Conservation (phyloP, 2,113 vertebrate species). For the Cochlearius cochlearius region DNA sequence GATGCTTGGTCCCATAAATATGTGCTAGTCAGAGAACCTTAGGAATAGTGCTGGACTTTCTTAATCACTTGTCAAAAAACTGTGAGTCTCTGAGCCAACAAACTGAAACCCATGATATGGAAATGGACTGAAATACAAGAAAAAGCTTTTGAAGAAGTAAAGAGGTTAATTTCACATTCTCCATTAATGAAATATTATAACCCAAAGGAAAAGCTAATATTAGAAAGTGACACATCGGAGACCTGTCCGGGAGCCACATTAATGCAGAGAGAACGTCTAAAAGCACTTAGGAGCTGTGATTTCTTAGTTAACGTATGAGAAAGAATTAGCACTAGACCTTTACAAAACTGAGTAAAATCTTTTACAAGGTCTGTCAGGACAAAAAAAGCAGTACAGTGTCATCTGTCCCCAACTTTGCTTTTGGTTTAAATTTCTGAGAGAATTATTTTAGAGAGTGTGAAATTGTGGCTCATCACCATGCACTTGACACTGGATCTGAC, state of each 20-base stretch:
- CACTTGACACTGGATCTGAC: background rate
- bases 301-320: background rate
- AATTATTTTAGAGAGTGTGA: background rate
- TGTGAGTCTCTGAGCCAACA: background rate
- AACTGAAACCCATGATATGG: background rate
- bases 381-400: background rate
- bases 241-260: background rate
- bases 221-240: background rate
- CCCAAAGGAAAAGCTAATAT: background rate
- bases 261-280: background rate
- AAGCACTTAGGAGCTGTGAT: background rate
- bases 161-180: background rate
- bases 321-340: background rate
- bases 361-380: background rate
- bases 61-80: background rate
- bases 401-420: background rate
- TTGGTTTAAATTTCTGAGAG: background rate
- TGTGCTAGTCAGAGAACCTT: background rate
- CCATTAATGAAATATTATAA: background rate
- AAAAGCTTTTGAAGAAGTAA: conserved; percentile 31
- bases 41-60: background rate
- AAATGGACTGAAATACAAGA: conserved; percentile 3
- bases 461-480: background rate
- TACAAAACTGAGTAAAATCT: background rate
- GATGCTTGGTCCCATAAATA: background rate